Evolutionary conservation across 2,113 vertebrate species (phyloP), one percentile per base, ranked within the genome.

Genomic region (Girardinichthys multiradiatus): DNA sequence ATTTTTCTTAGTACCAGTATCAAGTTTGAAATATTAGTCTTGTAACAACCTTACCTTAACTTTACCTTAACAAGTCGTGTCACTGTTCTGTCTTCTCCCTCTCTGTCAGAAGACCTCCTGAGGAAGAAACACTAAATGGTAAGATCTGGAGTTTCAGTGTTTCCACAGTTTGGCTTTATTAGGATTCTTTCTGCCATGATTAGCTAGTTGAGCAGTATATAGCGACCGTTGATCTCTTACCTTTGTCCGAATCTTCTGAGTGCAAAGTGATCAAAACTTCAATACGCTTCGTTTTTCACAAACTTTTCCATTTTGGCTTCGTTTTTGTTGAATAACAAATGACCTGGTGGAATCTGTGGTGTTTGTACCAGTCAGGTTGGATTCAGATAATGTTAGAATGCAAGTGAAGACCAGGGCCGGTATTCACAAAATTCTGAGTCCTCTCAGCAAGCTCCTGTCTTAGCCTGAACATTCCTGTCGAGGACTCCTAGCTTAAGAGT

Each of bases 51-150:
- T 10, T 35, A 35, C 35, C 10, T 35, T 35, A 7, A 35, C 4
- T 9, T 30, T 13, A 11, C n/a, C n/a, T n/a, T n/a, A n/a, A n/a
- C n/a, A n/a, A n/a, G n/a, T n/a, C n/a, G n/a, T n/a, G n/a, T 59
- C 26, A 66, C 59, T 11, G 31, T 6, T 59, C 54, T 57, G 8
- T 72, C 17, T 17, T 45, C n/a, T 68, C 42, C 60, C 48, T 66
- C 30, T 75, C 21, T 74, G 11, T 81, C 79, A 93, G 89, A 28
- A 91, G 89, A 74, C 64, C 82, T 19, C 77, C 90, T 1, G 92
- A 70, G 21, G 92, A 94, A 42, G 93, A 94, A 27, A 57, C 81
- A 26, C 73, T 91, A 28, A 91, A 79, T 63, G 90, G 94, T 95
- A 87, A 80, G 87, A 78, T 14, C 1, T 57, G 13, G 13, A 24